Evolutionary conservation across 2,113 vertebrate species (phyloP).

Genomic region (Pipa parva): DNA sequence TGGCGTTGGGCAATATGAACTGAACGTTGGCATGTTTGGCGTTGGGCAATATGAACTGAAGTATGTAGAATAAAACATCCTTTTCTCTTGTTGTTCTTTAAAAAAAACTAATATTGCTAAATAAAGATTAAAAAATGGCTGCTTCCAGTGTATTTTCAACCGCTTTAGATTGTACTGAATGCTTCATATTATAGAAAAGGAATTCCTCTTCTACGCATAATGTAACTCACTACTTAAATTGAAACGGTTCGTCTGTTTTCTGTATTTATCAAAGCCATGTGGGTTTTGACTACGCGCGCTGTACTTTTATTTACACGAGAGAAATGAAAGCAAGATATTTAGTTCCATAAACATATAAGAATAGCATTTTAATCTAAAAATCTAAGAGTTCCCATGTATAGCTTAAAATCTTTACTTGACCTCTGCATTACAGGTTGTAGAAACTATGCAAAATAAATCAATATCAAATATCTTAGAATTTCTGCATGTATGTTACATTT

Average conservation of each 20-base stretch:
- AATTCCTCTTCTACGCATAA: background rate
- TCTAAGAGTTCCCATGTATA: background rate
- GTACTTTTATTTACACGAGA: background rate
- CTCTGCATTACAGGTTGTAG: background rate
- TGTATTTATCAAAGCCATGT: background rate
- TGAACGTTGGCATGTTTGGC: no score
- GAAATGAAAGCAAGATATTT: background rate
- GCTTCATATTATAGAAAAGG: no score
- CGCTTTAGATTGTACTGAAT: no score
- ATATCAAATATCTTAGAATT: background rate
- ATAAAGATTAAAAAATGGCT: no score
- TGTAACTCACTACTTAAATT: background rate
- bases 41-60: no score
- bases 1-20: no score
- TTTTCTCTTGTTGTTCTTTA: no score
- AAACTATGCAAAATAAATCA: background rate
- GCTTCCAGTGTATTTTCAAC: no score
- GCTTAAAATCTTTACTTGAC: background rate
- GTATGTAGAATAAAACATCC: no score
- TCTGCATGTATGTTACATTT: background rate
- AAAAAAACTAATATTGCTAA: no score
- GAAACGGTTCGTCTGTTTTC: background rate
- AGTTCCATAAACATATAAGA: background rate
- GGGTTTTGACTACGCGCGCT: background rate
- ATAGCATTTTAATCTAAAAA: background rate